Evolutionary conservation across 1,140 invertebrate species (phyloP), one percentile per base, ranked within the genome.

Genomic region (Drosophila truncata): DNA sequence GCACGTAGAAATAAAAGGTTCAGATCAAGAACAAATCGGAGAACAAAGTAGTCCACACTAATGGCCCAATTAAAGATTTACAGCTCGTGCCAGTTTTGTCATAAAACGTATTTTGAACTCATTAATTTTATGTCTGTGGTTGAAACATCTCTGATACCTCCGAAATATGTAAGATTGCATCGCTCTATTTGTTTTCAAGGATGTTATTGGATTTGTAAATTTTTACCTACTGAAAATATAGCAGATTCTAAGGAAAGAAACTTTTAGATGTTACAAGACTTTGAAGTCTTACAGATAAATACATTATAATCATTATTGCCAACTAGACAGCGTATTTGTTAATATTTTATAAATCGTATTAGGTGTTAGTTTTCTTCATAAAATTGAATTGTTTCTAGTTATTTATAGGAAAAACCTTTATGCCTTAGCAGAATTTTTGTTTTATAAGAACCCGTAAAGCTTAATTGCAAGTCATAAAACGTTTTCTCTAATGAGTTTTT

Each of bases 401-500:
- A 14, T 25, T n/a, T 39, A 39, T 13, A 33, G 14, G 14, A 4
- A 27, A 27, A 31, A 4, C 16, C 27, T 35, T 25, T 14, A 18
- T n/a, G 4, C 16, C 46, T 71, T 25, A 59, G n/a, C n/a, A n/a
- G n/a, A n/a, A 25, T 61, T 64, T 55, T 37, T n/a, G n/a, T n/a
- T n/a, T n/a, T n/a, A n/a, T n/a, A 59, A 27, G 18, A 37, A 47
- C 11, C 11, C 4, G 14, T 23, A 13, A 49, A 50, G 9, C 11
- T 7, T 37, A 25, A 14, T 33, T 69, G 41, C 29, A 59, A 60
- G 39, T 55, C 52, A 54, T 67, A 61, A 79, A 64, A 52, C 59
- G 33, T 46, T 41, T 50, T 25, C 33, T 44, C 37, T 82, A 86
- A 85, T 78, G 52, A 27, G 25, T 57, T 61, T 65, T 57, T 37